A percentile compares a stretch with the other conserved stretches of the same genome.
Evolutionary conservation across 1,140 invertebrate genomes (phyloP).

Genomic region (Riptortus pedestris): DNA sequence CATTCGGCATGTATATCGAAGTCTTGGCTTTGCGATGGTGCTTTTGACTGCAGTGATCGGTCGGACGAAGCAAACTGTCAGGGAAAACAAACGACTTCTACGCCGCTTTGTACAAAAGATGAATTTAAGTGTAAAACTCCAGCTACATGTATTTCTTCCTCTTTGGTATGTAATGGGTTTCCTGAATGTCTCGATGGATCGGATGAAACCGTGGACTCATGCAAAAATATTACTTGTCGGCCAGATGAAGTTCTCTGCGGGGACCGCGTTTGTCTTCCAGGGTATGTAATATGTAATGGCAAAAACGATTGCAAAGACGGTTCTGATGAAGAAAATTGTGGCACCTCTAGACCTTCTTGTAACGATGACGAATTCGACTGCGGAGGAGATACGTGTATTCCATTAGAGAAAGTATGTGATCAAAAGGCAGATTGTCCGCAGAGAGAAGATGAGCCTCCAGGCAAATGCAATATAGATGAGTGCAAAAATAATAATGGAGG

Average conservation of each 20-base stretch:
- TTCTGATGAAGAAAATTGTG: slow-evolving; percentile 73
- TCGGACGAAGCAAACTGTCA: no score
- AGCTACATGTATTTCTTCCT: slow-evolving; percentile 68
- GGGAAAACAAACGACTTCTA: no score
- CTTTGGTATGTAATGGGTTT: slow-evolving; percentile 78
- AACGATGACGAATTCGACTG: slow-evolving; percentile 70
- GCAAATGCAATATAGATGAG: slow-evolving; percentile 63
- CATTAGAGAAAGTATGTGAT: slow-evolving; percentile 73
- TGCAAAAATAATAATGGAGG: slow-evolving; percentile 59
- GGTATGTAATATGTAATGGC: slow-evolving; percentile 71
- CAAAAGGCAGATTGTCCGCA: slow-evolving; percentile 70
- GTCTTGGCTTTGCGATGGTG: no score
- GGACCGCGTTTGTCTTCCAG: slow-evolving; percentile 70
- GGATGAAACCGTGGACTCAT: slow-evolving; percentile 58
- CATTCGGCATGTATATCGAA: no score
- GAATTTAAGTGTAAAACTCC: no score
- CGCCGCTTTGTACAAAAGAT: neutral
- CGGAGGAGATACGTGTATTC: slow-evolving; percentile 55
- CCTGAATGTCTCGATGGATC: slow-evolving; percentile 70
- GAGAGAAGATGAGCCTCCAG: slow-evolving; percentile 61
- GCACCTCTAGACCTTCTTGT: slow-evolving; percentile 55
- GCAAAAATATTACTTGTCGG: slow-evolving; percentile 65
- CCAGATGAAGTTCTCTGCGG: slow-evolving; percentile 68
- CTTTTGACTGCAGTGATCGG: no score
- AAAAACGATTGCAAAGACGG: slow-evolving; percentile 68